These are phyloP conservation scores for human DNA, from an alignment of 2,113 vertebrate genomes.

Conservation along the genomic window GRCh38 chr9:118700001-118700500, in stretches of 20 bases:
- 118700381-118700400: constrained; percentile 9
- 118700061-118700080: neutral
- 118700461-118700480: neutral
- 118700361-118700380: neutral
- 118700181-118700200: neutral
- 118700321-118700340: constrained; percentile 5
- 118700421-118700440: neutral
- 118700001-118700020: neutral
- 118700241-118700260: neutral
- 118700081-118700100: neutral
- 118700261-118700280: neutral
- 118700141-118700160: too few species aligned
- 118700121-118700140: neutral
- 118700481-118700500: neutral
- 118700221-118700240: neutral
- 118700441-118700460: neutral
- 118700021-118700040: neutral
- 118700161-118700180: neutral
- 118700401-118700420: neutral
- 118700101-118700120: neutral
- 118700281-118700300: neutral
- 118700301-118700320: neutral
- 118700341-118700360: neutral
- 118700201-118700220: neutral
- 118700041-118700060: neutral